A percentile compares a stretch with the other conserved stretches of the same genome.
phyloP scores from a whole-genome alignment of 35 echinoderm and acorn worm species.

The Heliocidaris tuberculata region DNA sequence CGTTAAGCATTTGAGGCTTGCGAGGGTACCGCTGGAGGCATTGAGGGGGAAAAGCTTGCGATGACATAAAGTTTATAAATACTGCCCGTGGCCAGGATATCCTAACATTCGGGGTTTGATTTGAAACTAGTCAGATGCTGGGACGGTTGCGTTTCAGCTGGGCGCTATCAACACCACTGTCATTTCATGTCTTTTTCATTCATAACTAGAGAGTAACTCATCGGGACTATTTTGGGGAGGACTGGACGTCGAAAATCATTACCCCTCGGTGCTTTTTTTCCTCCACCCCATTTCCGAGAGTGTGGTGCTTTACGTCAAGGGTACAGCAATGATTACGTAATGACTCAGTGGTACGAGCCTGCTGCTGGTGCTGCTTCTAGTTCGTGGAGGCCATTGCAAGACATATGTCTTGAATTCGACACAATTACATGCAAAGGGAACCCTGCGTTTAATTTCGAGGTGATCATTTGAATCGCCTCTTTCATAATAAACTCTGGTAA shows the following conservation, averaged over 20 bases:
- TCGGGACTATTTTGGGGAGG: neutral
- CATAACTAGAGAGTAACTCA: neutral
- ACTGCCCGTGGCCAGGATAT: conserved; percentile 15
- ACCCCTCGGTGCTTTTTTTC: neutral
- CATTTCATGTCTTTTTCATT: neutral
- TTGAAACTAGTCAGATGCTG: neutral
- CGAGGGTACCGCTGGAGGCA: neutral
- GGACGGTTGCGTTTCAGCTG: neutral
- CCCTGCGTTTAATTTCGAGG: neutral
- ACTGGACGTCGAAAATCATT: neutral
- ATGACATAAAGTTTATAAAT: conserved; percentile 32
- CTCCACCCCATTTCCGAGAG: neutral
- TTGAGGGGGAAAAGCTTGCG: neutral
- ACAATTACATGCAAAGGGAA: neutral
- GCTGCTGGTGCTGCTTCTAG: neutral
- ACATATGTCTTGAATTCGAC: neutral
- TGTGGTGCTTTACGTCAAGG: neutral
- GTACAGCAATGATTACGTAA: conserved; percentile 3
- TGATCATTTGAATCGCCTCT: neutral
- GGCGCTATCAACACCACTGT: neutral
- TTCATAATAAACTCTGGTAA: neutral
- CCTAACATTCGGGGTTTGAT: neutral
- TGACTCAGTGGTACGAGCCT: neutral
- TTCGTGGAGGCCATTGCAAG: neutral
- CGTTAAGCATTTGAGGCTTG: neutral